A percentile compares a stretch with the other conserved stretches of the same genome.
Conservation (phyloP, 2,113 vertebrate genomes). For the Ramphastos sulfuratus region DNA sequence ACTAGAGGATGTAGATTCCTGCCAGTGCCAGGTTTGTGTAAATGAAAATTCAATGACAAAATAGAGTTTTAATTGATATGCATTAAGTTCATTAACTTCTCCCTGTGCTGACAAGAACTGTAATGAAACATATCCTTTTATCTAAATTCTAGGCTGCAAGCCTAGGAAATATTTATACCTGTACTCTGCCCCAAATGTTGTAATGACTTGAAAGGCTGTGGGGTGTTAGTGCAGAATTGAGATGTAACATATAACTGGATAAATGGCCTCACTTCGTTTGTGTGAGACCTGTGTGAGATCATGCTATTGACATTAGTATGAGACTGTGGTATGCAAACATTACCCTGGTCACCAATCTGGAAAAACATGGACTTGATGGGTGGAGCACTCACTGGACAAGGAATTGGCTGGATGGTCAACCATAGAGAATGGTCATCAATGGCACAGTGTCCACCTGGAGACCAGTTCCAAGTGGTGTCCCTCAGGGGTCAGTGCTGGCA, state of each 20-base stretch:
- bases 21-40: background rate
- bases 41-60: background rate
- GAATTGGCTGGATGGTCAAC: no score
- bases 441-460: no score
- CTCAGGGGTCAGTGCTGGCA: no score
- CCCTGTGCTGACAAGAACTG: background rate
- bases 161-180: background rate
- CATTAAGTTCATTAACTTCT: background rate
- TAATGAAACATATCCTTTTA: background rate
- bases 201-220: background rate
- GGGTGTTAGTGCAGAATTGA: background rate
- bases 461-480: no score
- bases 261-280: background rate
- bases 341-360: no score
- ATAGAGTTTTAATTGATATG: background rate
- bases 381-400: no score
- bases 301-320: background rate
- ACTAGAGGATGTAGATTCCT: background rate
- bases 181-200: background rate
- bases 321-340: background rate
- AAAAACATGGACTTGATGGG: no score
- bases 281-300: background rate
- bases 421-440: no score
- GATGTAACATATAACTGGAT: background rate
- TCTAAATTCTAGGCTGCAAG: background rate